Evolutionary conservation across 2,797 vertebrate genomes (phyloP), one percentile per base, ranked within the genome.

Genomic region (Notamacropus eugenii): DNA sequence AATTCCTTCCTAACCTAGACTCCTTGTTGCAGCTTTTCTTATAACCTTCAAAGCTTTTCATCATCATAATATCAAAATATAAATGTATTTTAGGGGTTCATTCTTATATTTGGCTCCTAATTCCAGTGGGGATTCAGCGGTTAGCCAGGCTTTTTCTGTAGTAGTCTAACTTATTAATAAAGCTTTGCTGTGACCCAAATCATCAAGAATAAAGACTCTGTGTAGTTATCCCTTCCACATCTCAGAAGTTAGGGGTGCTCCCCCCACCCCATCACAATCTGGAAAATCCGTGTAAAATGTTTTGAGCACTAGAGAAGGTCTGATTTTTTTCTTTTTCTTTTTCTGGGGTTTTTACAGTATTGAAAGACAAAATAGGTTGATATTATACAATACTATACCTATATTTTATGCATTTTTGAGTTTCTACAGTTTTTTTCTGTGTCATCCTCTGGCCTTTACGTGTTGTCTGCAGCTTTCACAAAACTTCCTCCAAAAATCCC

Each of bases 121-220:
- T 82, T 34, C 74, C 74, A 24, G 22, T 24, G 90, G 12, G 19
- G 90, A 92, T 94, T 55, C 92, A 97, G 90, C 92, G 24, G 1
- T 74, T 54, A 12, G 19, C 82, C 6, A 31, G 57, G 92, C 19
- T 93, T 16, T 87, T 95, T 40, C 50, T 50, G 28, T 46, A 58
- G 19, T 14, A 52, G 5, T 90, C 62, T 92, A n/a, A 0, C 50
- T 90, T 92, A 87, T 31, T 29, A n/a, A 52, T 90, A 54, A 82
- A 91, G 31, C 16, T 46, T 82, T 46, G 92, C n/a, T 94, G 56
- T 91, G n/a, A 82, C 19, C 40, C 6, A 46, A 82, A 27, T 82
- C 6, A 10, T 82, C 19, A 82, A 27, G 74, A 82, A 82, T 82
- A 46, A 82, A 82, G 40, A 27, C 4, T 34, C 31, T n/a, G 0